Evolutionary conservation across 2,113 vertebrate genomes (phyloP), one percentile per base, ranked within the genome.

Genomic region (Muntiacus muntjak): DNA sequence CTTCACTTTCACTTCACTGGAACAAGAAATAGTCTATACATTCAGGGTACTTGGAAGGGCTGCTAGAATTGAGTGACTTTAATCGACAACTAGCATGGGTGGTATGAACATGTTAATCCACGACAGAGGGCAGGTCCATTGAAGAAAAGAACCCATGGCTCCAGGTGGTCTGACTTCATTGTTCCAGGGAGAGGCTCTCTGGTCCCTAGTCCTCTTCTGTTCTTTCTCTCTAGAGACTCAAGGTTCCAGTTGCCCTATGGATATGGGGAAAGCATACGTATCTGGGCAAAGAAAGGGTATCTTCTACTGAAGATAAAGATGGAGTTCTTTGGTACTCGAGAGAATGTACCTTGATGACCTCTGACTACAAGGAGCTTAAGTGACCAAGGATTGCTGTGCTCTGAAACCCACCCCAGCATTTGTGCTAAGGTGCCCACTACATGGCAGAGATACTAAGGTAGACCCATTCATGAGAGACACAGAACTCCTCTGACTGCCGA

Each of bases 401-500:
- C 62, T 96, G 62, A 94, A 81, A 82, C 87, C 28, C 54, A 71
- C 82, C 30, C n/a, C 10, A 94, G 60, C 7, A 52, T 92, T 89
- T 71, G 8, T 25, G 23, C 67, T 64, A n/a, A 97, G 81, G 40
- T 25, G 43, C 52, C 55, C 84, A 47, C 86, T 96, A 79, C 28
- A 87, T 26, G 50, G 67, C 74, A 96, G 58, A 58, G 55, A 94
- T 89, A 54, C 52, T 91, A 97, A 97, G 19, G 58, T 81, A 60
- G 16, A 54, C 33, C 81, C 16, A 3, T 95, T 96, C 88, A 50
- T 92, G n/a, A 58, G 74, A 92, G 47, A 85, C 55, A 93, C 26
- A 82, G 40, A 97, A 84, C 16, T 96, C 62, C 25, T 82, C 55
- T 96, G 71, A 83, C 40, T 97, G 52, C 54, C 62, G 33, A 67